Evolutionary conservation across 2,113 vertebrate genomes (phyloP).

Genomic region (Poeciliopsis prolifica): DNA sequence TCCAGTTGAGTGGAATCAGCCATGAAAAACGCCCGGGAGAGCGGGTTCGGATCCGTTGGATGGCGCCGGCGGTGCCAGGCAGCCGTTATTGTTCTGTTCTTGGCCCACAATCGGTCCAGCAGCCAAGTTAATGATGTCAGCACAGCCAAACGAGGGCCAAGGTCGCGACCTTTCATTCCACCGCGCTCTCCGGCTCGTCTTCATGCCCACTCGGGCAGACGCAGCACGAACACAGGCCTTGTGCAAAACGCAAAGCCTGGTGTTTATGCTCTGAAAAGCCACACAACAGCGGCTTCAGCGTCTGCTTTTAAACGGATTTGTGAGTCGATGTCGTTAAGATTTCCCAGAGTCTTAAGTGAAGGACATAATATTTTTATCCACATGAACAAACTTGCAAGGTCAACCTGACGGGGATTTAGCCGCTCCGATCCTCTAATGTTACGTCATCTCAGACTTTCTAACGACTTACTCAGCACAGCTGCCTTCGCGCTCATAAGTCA

Average conservation of each 20-base stretch:
- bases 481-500: constrained; percentile 4
- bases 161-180: constrained; percentile 60
- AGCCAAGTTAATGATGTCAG: constrained; percentile 35
- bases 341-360: constrained; percentile 23
- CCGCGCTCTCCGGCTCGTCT: constrained; percentile 26
- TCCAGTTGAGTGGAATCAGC: not conserved
- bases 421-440: constrained; percentile 42
- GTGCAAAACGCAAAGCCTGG: not conserved
- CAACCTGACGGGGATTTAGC: constrained; percentile 36
- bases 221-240: not conserved
- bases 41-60: not conserved
- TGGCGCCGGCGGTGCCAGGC: constrained; percentile 10
- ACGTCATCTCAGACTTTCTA: constrained; percentile 36
- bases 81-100: constrained; percentile 44
- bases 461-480: constrained; percentile 34
- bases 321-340: constrained; percentile 27
- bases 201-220: constrained; percentile 16
- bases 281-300: not conserved
- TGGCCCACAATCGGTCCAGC: constrained; percentile 14
- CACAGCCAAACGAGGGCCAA: constrained; percentile 25
- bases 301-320: constrained; percentile 18
- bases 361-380: constrained; percentile 32
- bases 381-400: constrained; percentile 32
- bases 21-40: not conserved
- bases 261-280: not conserved